Evolutionary conservation across 2,113 vertebrate species (phyloP), one percentile per base, ranked within the genome.

Genomic region (Okapia johnstoni): DNA sequence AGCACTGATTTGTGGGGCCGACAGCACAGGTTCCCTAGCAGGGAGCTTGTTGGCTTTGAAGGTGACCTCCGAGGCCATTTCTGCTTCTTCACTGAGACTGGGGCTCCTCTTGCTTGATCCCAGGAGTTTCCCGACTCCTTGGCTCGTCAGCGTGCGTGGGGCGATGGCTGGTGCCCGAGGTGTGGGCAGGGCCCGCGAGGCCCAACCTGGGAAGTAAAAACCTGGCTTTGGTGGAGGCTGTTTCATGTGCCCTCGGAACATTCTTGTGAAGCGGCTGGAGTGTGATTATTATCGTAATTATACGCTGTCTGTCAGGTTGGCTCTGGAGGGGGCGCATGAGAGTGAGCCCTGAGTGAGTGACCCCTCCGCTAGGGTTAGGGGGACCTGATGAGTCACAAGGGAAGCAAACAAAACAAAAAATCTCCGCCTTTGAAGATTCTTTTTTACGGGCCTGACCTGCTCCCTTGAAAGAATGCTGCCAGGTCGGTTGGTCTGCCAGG

Each of bases 231-330:
- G 26, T 2, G 33, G 54, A 93, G 16, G 54, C 77, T 43, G 55
- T 90, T 93, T 87, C 81, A 40, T 30, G 26, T 83, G 61, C 60
- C 94, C 90, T 63, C 0, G 2, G 66, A 97, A 54, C 48, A 43
- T 91, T 79, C 85, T 85, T 95, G 52, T 93, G 52, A 95, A 77
- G 85, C 96, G 63, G 60, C 89, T 77, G 15, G n/a, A 91, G 66
- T 6, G 26, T 28, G 88, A 90, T 85, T 25, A 63, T 92, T 77
- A 58, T 76, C 46, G 9, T 96, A 96, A 98, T 98, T 93, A 94
- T 19, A 90, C 40, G 50, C 40, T 8, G 1, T 52, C 2, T 1
- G 2, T n/a, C 85, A 50, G 90, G 66, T 52, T 33, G 48, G 21
- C 73, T 79, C 86, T 63, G 11, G 63, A 83, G 61, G 52, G 14